phyloP scores from a whole-genome alignment of 1,140 invertebrate species.

The Pseudomyrmex gracilis region DNA sequence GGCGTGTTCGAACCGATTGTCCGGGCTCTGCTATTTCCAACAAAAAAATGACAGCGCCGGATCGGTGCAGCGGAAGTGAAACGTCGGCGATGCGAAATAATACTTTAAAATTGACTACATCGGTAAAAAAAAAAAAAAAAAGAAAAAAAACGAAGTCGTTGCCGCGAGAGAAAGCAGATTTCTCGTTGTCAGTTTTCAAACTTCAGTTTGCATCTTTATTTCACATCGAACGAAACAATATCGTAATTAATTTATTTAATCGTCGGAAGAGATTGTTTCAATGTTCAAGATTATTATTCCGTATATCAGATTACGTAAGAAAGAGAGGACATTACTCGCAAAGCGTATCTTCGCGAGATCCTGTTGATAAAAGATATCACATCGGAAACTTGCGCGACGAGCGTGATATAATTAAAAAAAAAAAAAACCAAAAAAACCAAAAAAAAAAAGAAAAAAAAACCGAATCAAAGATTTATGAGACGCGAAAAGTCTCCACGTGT shows the following conservation, averaged over 20 bases:
- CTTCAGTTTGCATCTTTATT: neutral
- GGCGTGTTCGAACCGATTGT: neutral
- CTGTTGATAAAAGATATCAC: too few relatives aligned
- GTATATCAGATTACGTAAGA: too few relatives aligned
- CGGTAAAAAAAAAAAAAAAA: neutral
- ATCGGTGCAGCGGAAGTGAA: constrained; percentile 30
- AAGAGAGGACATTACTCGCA: too few relatives aligned
- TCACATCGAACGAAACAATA: neutral
- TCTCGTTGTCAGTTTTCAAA: neutral
- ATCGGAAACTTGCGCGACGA: too few relatives aligned
- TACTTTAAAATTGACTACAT: constrained; percentile 11
- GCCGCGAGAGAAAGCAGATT: constrained; percentile 27
- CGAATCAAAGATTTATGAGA: too few relatives aligned
- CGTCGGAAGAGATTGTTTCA: too few relatives aligned
- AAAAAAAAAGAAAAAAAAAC: too few relatives aligned
- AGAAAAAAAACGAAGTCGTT: neutral
- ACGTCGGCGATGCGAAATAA: constrained; percentile 41
- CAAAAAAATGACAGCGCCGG: constrained; percentile 19
- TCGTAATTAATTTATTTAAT: neutral
- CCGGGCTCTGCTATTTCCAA: constrained; percentile 18
- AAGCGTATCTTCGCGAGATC: too few relatives aligned
- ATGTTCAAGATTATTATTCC: too few relatives aligned
- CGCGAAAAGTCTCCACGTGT: neutral
- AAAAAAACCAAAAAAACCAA: too few relatives aligned
- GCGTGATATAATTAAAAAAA: too few relatives aligned